Evolutionary conservation across 2,888 invertebrate species (phyloP).

Genomic region (Coremacera marginata): DNA sequence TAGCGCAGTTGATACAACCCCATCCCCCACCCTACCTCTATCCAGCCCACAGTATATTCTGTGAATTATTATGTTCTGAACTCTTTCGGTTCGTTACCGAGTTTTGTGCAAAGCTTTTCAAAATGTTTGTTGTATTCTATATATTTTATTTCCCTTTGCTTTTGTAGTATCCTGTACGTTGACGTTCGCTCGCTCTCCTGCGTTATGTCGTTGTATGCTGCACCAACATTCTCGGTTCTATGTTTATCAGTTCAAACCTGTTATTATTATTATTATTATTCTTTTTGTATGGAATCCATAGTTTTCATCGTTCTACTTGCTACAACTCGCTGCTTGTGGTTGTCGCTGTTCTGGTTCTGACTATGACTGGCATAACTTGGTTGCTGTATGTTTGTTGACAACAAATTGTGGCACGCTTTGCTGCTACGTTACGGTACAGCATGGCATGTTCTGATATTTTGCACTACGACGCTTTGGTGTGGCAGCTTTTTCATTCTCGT

Average conservation of each 20-base stretch:
- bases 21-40: neutral
- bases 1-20: neutral
- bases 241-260: slow-evolving; percentile 29
- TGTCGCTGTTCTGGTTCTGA: neutral
- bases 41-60: slow-evolving; percentile 2
- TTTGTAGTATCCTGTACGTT: neutral
- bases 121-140: neutral
- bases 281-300: slow-evolving; percentile 19
- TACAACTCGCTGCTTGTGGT: neutral
- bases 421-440: neutral
- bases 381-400: slow-evolving; percentile 12
- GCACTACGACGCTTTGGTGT: neutral
- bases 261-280: slow-evolving; percentile 29
- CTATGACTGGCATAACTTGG: neutral
- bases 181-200: neutral
- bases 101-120: slow-evolving; percentile 23
- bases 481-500: neutral
- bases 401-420: slow-evolving; percentile 10
- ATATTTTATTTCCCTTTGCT: neutral
- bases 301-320: neutral
- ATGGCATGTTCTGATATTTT: slow-evolving; percentile 3
- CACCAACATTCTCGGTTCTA: neutral
- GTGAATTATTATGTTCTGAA: slow-evolving; percentile 30
- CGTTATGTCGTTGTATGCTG: neutral
- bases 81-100: slow-evolving; percentile 28